Percentiles rank a stretch among this genome's conserved stretches.
These are phyloP conservation scores for Pycnomerus fuliginosus DNA, from an alignment of 2,888 invertebrate genomes.

Conservation along the genomic window DNA sequence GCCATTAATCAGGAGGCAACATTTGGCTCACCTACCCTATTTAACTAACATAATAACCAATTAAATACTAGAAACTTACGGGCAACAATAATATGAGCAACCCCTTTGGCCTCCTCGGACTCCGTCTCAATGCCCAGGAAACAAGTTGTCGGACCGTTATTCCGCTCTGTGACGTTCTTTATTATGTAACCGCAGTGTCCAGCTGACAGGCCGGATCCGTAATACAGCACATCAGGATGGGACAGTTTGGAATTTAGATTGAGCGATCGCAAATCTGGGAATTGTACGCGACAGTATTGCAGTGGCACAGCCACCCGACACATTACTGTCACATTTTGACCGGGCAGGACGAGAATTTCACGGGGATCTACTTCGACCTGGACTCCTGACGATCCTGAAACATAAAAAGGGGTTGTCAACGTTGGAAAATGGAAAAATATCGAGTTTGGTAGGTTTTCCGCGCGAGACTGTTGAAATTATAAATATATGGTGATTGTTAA, in stretches of 20 bases:
- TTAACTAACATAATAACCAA: too few species aligned
- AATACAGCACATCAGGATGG: conserved; percentile 53
- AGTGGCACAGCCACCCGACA: conserved; percentile 61
- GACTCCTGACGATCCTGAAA: conserved; percentile 41
- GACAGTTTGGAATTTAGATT: conserved; percentile 52
- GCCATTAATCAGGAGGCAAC: too few species aligned
- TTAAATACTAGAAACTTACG: conserved; percentile 63
- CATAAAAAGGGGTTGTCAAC: too few species aligned
- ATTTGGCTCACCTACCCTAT: too few species aligned
- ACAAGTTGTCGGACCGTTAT: conserved; percentile 73
- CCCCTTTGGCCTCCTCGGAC: conserved; percentile 59
- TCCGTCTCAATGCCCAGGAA: conserved; percentile 61
- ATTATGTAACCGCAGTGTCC: conserved; percentile 76
- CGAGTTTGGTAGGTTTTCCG: too few species aligned
- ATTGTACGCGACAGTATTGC: conserved; percentile 61
- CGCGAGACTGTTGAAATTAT: too few species aligned
- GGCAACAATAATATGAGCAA: conserved; percentile 68
- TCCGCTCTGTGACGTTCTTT: conserved; percentile 60
- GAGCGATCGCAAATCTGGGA: conserved; percentile 52
- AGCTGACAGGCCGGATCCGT: conserved; percentile 55
- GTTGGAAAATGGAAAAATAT: too few species aligned
- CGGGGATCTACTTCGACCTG: conserved; percentile 57
- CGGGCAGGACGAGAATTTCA: conserved; percentile 58
- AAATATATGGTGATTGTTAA: too few species aligned
- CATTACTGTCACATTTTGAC: conserved; percentile 59